Percentiles rank a stretch among this genome's conserved stretches.
Conservation (phyloP, 1,140 invertebrate species). For the Alviniconcha marisindica region DNA sequence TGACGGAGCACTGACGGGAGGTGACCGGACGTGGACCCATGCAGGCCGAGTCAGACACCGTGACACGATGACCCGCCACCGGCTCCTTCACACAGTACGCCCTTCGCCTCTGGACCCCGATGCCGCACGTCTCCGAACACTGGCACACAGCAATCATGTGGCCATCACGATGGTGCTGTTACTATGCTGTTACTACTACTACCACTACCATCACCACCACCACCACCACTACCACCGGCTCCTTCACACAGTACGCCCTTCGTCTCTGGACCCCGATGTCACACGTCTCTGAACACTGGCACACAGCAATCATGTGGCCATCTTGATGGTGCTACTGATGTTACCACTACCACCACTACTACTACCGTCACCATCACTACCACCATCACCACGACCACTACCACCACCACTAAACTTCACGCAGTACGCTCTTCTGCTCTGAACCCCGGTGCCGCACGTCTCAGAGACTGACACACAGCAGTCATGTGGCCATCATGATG, state of each 20-base stretch:
- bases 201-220: too few species aligned
- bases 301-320: too few species aligned
- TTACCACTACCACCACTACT: too few species aligned
- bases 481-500: too few species aligned
- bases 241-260: constrained; percentile 89
- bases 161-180: too few species aligned
- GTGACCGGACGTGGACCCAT: constrained; percentile 45
- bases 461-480: constrained; percentile 83
- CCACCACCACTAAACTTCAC: too few species aligned
- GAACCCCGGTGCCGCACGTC: constrained; percentile 82
- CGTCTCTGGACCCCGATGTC: constrained; percentile 81
- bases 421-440: constrained; percentile 85
- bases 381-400: constrained; percentile 32
- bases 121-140: constrained; percentile 84
- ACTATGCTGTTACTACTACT: too few species aligned
- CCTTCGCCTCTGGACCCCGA: constrained; percentile 80
- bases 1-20: constrained; percentile 45
- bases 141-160: too few species aligned
- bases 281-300: constrained; percentile 83
- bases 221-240: too few species aligned
- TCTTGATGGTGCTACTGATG: too few species aligned
- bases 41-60: constrained; percentile 52
- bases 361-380: too few species aligned
- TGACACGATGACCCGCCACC: constrained; percentile 44
- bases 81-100: constrained; percentile 88